Evolutionary conservation across 2,113 vertebrate species (phyloP), one percentile per base, ranked within the genome.

Genomic region (Struthio camelus): DNA sequence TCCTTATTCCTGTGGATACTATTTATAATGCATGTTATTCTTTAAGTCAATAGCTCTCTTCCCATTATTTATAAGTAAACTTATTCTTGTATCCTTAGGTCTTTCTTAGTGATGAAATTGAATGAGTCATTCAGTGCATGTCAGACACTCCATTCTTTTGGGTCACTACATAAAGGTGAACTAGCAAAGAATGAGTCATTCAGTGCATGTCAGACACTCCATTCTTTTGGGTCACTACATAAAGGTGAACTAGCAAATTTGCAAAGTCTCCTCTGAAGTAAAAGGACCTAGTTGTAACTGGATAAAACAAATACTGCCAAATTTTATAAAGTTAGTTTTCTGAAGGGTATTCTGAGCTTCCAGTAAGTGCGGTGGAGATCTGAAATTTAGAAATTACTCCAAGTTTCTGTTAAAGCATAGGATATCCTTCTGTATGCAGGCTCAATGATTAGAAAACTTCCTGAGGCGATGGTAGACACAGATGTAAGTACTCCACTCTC

Each of bases 1-100:
- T 75, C 61, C 32, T 81, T 90, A 48, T 93, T 93, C 70, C 78
- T 85, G 80, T 82, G 69, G 80, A 89, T 94, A 48, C 56, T 87
- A 53, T 82, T 94, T 89, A 69, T 82, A 91, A 89, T 36, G 58
- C 53, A 58, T 85, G 75, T 69, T 96, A 80, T 87, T 94, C 86
- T 85, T 75, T 65, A 94, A 90, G 86, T 80, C 80, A 86, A 46
- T 93, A 77, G 2, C 5, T 18, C 65, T 73, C 62, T 76, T 61
- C 23, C 56, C 62, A 12, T 93, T 95, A 89, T 80, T 87, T 91
- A 40, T 65, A 72, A 58, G 32, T 70, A 85, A 85, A 79, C 87
- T 87, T 73, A 44, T 87, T 91, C 66, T 89, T 6, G 2, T 79
- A 54, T 82, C 76, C 51, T 81, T 76, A 77, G 69, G 79, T 77